Conservation (phyloP, 2,113 vertebrate genomes). For the Chaetops frenatus region DNA sequence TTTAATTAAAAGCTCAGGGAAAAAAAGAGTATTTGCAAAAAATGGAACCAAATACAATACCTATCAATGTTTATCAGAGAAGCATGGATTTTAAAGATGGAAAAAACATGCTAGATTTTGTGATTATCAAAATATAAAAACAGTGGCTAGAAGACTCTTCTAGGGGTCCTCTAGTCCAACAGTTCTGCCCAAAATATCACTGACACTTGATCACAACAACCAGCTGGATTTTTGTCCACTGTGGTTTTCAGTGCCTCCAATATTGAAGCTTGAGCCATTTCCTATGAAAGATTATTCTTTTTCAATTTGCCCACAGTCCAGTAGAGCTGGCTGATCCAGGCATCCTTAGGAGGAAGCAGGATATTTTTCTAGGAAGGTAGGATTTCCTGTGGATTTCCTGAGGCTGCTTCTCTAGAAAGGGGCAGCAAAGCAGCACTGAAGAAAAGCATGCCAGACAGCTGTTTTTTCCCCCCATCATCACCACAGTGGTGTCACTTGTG, state of each 20-base stretch:
- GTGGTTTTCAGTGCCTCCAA: not conserved
- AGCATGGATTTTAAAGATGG: not conserved
- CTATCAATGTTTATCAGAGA: not conserved
- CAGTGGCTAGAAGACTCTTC: rapidly evolving
- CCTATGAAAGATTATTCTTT: not conserved
- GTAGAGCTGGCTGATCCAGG: rapidly evolving
- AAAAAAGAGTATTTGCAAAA: not conserved
- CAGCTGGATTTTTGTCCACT: not conserved
- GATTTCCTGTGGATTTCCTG: constrained; percentile 44
- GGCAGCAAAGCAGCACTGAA: not conserved
- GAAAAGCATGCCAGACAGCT: not conserved
- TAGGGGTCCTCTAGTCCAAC: not conserved
- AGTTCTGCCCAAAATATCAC: not conserved
- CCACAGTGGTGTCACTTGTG: not conserved
- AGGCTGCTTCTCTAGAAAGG: not conserved
- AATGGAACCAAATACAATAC: not conserved
- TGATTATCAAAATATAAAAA: not conserved
- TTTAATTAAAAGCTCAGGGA: not conserved
- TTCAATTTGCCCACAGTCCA: not conserved
- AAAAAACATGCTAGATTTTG: not conserved
- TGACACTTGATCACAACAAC: not conserved
- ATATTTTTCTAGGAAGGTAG: constrained; percentile 37
- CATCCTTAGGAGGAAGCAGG: not conserved
- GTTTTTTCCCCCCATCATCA: not conserved
- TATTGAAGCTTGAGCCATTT: not conserved